These are phyloP conservation scores for Glareola pratincola DNA, from an alignment of 2,113 vertebrate genomes.

Conservation along the genomic window DNA sequence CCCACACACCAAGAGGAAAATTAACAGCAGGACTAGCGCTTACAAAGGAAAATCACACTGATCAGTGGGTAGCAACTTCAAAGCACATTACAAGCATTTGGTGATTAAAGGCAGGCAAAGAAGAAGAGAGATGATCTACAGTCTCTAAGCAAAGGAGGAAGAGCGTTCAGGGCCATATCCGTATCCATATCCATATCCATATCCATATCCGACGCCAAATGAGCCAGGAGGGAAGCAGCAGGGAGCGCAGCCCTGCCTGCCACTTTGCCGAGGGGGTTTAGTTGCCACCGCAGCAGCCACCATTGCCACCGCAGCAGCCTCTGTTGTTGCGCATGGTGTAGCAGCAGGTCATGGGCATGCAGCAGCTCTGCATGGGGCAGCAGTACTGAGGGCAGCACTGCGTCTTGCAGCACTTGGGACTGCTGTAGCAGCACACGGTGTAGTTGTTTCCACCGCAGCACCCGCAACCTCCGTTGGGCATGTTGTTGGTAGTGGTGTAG, in stretches of 20 bases:
- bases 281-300: background rate
- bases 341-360: conserved; percentile 9
- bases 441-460: background rate
- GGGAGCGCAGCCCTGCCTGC: background rate
- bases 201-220: fast-evolving
- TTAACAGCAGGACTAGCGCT: background rate
- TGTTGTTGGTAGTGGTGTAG: background rate
- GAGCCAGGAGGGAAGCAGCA: background rate
- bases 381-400: conserved; percentile 9
- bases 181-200: background rate
- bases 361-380: background rate
- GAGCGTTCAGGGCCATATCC: fast-evolving
- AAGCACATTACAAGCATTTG: fast-evolving
- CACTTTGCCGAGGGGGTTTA: fast-evolving
- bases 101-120: background rate
- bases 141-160: background rate
- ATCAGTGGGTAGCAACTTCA: background rate
- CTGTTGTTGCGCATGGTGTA: background rate
- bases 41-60: fast-evolving
- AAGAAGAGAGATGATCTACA: background rate
- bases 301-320: background rate
- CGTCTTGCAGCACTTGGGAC: background rate
- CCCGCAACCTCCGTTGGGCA: background rate
- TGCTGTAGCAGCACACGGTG: conserved; percentile 6
- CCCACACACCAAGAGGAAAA: background rate